These are phyloP conservation scores for Tenualosa ilisha DNA, from an alignment of 2,797 vertebrate genomes.

Conservation along the genomic window DNA sequence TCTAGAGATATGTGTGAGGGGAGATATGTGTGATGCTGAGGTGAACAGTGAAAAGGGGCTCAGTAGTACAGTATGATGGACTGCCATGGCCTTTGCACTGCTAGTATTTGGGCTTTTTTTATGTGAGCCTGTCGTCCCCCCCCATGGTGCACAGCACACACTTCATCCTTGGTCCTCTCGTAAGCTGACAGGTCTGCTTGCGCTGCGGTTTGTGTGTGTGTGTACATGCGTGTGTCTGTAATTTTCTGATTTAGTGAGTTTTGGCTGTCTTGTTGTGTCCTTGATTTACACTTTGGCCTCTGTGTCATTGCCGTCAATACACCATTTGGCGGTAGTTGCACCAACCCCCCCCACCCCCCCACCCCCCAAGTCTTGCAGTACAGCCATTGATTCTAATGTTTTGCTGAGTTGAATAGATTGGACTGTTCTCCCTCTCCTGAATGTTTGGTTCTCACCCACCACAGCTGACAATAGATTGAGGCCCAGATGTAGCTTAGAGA, in stretches of 20 bases:
- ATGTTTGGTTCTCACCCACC: neutral
- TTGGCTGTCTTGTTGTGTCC: slow-evolving; percentile 46
- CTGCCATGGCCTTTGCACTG: neutral
- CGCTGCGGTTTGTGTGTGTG: slow-evolving; percentile 48
- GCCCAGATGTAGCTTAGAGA: neutral
- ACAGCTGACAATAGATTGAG: neutral
- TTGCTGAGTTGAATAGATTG: slow-evolving; percentile 24
- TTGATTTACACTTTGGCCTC: slow-evolving; percentile 3
- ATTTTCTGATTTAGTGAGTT: slow-evolving; percentile 55
- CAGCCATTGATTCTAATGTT: slow-evolving; percentile 39
- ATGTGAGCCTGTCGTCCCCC: neutral
- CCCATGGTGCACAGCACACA: slow-evolving; percentile 7
- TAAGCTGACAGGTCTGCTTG: slow-evolving; percentile 54
- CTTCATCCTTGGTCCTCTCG: slow-evolving; percentile 34
- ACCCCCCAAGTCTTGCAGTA: slow-evolving; percentile 15
- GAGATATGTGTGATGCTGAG: neutral
- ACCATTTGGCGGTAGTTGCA: neutral
- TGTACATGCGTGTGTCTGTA: slow-evolving; percentile 35
- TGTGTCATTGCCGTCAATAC: slow-evolving; percentile 18
- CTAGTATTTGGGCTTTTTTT: neutral
- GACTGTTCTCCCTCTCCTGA: neutral
- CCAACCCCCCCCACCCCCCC: neutral
- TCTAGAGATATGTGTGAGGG: neutral
- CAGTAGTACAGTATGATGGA: neutral
- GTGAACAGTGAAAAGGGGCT: neutral